Evolutionary conservation across 2,888 invertebrate species (phyloP).

Genomic region (Mystacides longicornis): DNA sequence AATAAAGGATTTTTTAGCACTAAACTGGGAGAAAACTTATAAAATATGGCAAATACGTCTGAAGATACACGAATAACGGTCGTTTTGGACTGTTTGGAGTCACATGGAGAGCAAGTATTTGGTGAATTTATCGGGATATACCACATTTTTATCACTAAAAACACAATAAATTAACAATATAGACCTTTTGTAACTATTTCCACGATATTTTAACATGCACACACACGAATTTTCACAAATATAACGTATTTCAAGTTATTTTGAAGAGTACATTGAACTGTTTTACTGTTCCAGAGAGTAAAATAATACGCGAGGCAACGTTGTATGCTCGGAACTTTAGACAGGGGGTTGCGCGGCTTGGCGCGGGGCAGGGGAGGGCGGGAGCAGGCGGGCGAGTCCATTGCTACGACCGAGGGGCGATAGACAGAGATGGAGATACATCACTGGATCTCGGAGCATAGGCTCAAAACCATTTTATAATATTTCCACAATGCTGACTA

Average conservation of each 20-base stretch:
- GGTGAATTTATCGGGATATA: slow-evolving; percentile 5
- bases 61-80: background rate
- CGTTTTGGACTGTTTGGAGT: background rate
- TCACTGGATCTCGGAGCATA: background rate
- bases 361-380: slow-evolving; percentile 12
- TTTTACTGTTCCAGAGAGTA: slow-evolving; percentile 50
- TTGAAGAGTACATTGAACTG: slow-evolving; percentile 49
- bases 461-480: no score
- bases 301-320: slow-evolving; percentile 53
- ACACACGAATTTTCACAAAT: slow-evolving; percentile 18
- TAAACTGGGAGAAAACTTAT: background rate
- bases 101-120: background rate
- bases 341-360: no score
- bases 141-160: slow-evolving; percentile 29
- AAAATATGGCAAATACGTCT: background rate
- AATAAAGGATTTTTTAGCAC: background rate
- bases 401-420: slow-evolving; percentile 17
- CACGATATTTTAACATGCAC: slow-evolving; percentile 15
- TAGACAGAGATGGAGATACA: slow-evolving; percentile 17
- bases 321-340: no score
- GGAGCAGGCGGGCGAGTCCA: slow-evolving; percentile 17
- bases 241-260: slow-evolving; percentile 22
- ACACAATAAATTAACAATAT: slow-evolving; percentile 31
- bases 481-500: no score
- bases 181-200: slow-evolving; percentile 19